Base-by-base conservation (phyloP, 2,113 vertebrate genomes). In the Dasyprocta punctata region DNA sequence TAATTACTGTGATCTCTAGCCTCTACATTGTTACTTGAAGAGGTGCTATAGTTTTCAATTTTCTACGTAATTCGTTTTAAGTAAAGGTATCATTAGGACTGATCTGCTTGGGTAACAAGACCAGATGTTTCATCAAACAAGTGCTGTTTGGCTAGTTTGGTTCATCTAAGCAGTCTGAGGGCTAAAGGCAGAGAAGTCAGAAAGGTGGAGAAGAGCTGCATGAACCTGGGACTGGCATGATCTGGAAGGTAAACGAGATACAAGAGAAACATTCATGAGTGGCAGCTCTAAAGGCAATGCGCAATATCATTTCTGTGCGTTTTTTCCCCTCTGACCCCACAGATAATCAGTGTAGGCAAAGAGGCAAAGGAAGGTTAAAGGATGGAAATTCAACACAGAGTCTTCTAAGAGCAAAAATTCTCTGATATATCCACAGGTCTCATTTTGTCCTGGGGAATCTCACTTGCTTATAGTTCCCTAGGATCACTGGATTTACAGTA, bases 1-100 rank as follows among this genome's bases (percentile, higher is more conserved):
- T 49, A 30, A 30, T 49, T 47, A 49, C 19, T 82, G 3, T 92
- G 16, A n/a, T 69, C 83, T 94, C n/a, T 81, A 61, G 30, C 71
- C 2, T 44, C 17, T 78, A 5, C 11, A 30, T 47, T 85, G 0
- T 81, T 92, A 63, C 65, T 47, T 77, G 28, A 33, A 38, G 22
- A 52, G 26, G 17, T 17, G 0, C 3, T 60, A 0, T 90, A 33
- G 41, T 38, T 78, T 91, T 67, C 4, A 41, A 11, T 7, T 60
- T 85, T 83, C 78, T n/a, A 82, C 38, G 71, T 91, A 30, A 14
- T 94, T 73, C 19, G 22, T 85, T 85, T 81, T 95, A 73, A 91
- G 47, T 83, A 49, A 92, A 7, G 13, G 1, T 75, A 85, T 69
- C 6, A 9, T 69, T 28, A 44, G 14, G n/a, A 71, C 52, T 73